phyloP scores from a whole-genome alignment of 2,113 vertebrate species.

The Ginglymostoma cirratum region DNA sequence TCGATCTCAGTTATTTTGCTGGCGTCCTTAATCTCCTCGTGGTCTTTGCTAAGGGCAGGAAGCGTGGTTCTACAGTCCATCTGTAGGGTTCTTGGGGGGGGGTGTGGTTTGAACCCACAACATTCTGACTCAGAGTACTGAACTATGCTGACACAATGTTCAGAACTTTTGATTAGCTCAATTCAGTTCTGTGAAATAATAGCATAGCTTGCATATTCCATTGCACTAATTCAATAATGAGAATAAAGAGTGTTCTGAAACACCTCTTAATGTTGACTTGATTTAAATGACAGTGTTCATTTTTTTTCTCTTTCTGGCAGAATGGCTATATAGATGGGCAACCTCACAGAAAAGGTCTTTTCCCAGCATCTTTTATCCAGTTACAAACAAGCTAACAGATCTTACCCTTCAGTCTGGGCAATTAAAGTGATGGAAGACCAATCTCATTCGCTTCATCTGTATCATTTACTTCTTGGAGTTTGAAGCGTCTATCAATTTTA shows the following conservation, averaged over 20 bases:
- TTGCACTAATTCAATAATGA: not conserved
- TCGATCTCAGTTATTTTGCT: too few species aligned
- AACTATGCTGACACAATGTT: not conserved
- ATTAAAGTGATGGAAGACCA: not conserved
- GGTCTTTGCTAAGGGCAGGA: too few species aligned
- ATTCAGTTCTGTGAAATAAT: not conserved
- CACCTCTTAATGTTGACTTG: not conserved
- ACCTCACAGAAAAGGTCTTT: constrained; percentile 56
- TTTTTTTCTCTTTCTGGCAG: constrained; percentile 45
- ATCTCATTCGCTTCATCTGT: not conserved
- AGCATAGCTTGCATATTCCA: not conserved
- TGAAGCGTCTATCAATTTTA: not conserved
- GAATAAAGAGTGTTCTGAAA: not conserved
- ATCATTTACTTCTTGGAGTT: constrained; percentile 8
- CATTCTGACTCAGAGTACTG: not conserved
- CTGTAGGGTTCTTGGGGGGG: not conserved
- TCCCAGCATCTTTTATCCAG: constrained; percentile 57
- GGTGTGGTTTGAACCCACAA: not conserved
- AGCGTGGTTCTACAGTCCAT: too few species aligned
- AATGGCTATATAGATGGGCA: constrained; percentile 59
- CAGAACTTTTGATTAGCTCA: not conserved
- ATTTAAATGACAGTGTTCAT: not conserved
- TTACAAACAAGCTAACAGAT: constrained; percentile 21
- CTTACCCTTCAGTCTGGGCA: not conserved
- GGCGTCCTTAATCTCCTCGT: too few species aligned